Conservation (phyloP, 2,888 invertebrate genomes). For the Notodonta dromedarius region DNA sequence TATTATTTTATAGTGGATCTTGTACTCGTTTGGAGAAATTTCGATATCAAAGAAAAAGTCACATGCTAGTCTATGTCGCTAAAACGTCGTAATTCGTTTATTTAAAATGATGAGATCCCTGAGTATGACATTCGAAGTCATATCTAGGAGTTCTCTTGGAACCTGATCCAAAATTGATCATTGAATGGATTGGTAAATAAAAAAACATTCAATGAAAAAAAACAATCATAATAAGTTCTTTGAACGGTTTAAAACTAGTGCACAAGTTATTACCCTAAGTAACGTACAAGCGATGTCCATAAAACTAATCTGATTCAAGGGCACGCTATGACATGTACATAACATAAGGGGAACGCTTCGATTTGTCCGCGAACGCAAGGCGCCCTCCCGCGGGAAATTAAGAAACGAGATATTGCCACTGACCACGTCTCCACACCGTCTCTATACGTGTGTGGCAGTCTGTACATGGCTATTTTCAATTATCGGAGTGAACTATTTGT, state of each 20-base stretch:
- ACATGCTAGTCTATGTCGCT: not conserved
- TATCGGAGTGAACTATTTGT: slow-evolving; percentile 40
- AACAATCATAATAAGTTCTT: too few relatives aligned
- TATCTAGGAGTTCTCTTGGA: too few relatives aligned
- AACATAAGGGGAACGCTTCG: slow-evolving; percentile 67
- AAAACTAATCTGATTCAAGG: slow-evolving; percentile 59
- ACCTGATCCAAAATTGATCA: too few relatives aligned
- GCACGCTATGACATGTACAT: slow-evolving; percentile 61
- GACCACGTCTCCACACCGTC: slow-evolving; percentile 64
- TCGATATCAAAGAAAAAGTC: slow-evolving; percentile 34
- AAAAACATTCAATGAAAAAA: too few relatives aligned
- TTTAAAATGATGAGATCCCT: not conserved
- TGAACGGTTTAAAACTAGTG: too few relatives aligned
- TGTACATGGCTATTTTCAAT: slow-evolving; percentile 42
- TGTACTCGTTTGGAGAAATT: slow-evolving; percentile 27
- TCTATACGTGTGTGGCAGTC: slow-evolving; percentile 33
- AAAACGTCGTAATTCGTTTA: too few relatives aligned
- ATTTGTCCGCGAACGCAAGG: slow-evolving; percentile 71
- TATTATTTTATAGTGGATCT: slow-evolving; percentile 34
- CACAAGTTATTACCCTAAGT: not conserved
- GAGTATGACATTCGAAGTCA: too few relatives aligned
- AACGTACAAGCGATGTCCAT: slow-evolving; percentile 53
- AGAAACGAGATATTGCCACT: slow-evolving; percentile 65
- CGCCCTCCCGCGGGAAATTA: slow-evolving; percentile 78
- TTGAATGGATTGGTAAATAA: too few relatives aligned